Percentiles rank a stretch among this genome's conserved stretches.
These are phyloP conservation scores for Meiosimyza platycephala DNA, from an alignment of 2,888 invertebrate genomes.

Conservation along the genomic window DNA sequence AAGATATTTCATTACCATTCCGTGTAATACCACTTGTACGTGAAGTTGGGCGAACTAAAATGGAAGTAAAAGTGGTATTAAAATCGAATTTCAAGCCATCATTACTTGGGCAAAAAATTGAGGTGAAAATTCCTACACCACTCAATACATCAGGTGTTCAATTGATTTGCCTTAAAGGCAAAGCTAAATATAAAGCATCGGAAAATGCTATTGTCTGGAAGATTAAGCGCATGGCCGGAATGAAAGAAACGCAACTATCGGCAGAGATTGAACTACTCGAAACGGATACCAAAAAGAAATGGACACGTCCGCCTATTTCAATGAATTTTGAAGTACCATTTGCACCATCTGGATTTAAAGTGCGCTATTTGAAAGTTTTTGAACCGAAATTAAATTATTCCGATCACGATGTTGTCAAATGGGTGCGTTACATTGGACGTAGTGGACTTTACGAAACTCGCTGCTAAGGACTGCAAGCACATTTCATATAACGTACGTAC, in stretches of 20 bases:
- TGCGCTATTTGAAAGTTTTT: conserved; percentile 98
- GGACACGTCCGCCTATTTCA: conserved; percentile 99
- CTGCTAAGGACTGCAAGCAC: conserved; percentile 74
- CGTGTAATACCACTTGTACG: conserved; percentile 98
- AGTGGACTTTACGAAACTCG: conserved; percentile 99
- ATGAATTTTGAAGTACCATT: conserved; percentile 99
- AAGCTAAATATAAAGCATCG: conserved; percentile 99
- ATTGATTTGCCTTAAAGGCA: conserved; percentile 98
- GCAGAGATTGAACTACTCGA: conserved; percentile 99
- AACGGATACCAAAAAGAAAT: conserved; percentile 99
- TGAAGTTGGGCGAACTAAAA: conserved; percentile 98
- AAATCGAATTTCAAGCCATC: conserved; percentile 99
- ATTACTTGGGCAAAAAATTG: conserved; percentile 97
- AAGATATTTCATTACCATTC: conserved; percentile 99
- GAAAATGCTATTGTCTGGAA: conserved; percentile 99
- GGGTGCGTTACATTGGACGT: conserved; percentile 99
- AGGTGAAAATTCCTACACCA: conserved; percentile 98
- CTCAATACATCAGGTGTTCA: conserved; percentile 99
- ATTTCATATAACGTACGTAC: conserved; percentile 42
- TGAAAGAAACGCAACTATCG: conserved; percentile 99
- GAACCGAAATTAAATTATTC: conserved; percentile 99
- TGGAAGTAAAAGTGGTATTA: conserved; percentile 99
- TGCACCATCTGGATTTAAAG: conserved; percentile 99
- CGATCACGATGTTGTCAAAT: conserved; percentile 99
- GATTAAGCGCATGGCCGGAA: conserved; percentile 95